Evolutionary conservation across 1,140 invertebrate genomes (phyloP).

Genomic region (Venturia canescens): DNA sequence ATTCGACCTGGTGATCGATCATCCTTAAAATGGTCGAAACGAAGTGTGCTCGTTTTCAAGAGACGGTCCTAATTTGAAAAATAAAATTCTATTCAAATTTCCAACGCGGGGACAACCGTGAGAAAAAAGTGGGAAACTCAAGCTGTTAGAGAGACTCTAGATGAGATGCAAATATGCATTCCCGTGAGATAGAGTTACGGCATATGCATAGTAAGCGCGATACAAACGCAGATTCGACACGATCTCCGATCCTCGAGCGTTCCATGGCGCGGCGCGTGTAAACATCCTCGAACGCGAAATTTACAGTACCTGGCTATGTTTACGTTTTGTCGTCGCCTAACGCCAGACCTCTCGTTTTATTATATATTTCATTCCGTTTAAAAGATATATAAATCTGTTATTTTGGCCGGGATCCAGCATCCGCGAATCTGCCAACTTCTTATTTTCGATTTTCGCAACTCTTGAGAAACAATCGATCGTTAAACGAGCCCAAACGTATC

Average conservation of each 20-base stretch:
- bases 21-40: too few relatives aligned
- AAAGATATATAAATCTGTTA: not conserved
- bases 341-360: not conserved
- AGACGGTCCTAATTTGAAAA: too few relatives aligned
- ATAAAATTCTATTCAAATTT: too few relatives aligned
- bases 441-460: not conserved
- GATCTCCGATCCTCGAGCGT: not conserved
- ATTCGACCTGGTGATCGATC: too few relatives aligned
- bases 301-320: not conserved
- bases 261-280: not conserved
- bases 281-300: conserved; percentile 2
- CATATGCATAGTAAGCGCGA: conserved; percentile 1
- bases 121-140: not conserved
- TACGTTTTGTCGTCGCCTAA: not conserved
- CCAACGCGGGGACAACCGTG: not conserved
- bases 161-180: not conserved
- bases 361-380: not conserved
- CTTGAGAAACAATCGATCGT: not conserved
- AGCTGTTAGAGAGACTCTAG: conserved; percentile 1
- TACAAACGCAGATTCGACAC: not conserved
- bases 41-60: too few relatives aligned
- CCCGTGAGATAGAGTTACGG: not conserved
- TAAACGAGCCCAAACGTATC: too few relatives aligned
- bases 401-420: not conserved
- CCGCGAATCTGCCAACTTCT: not conserved